phyloP scores from a whole-genome alignment of 2,888 invertebrate species.

The Heteromurus nitidus region DNA sequence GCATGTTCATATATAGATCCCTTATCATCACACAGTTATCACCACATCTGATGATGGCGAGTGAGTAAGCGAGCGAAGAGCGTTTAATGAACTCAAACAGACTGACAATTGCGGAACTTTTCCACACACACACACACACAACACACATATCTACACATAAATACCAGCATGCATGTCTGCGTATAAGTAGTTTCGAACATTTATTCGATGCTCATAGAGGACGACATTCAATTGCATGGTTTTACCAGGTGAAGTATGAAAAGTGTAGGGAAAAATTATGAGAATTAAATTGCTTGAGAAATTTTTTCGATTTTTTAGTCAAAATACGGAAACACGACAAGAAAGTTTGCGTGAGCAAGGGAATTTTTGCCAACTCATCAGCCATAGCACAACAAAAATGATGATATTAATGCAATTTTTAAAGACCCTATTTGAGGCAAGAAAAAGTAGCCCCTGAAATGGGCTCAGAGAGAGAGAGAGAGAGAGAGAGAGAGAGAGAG shows the following conservation, averaged over 20 bases:
- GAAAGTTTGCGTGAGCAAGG: slow-evolving; percentile 54
- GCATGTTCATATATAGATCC: slow-evolving; percentile 36
- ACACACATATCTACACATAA: background rate
- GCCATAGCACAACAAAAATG: background rate
- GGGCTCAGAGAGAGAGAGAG: slow-evolving; percentile 29
- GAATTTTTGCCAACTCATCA: slow-evolving; percentile 64
- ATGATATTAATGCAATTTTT: slow-evolving; percentile 57
- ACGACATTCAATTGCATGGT: no score
- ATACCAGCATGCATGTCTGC: background rate
- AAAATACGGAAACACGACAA: slow-evolving; percentile 62
- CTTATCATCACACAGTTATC: slow-evolving; percentile 57
- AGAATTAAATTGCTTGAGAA: slow-evolving; percentile 62
- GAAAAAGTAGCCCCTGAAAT: slow-evolving; percentile 53
- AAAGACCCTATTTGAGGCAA: slow-evolving; percentile 42
- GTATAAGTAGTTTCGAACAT: no score
- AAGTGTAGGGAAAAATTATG: slow-evolving; percentile 50
- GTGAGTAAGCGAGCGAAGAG: slow-evolving; percentile 27
- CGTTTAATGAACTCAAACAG: slow-evolving; percentile 63
- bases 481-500: background rate
- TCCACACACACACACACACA: background rate
- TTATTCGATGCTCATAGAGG: no score
- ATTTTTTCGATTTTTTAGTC: slow-evolving; percentile 55
- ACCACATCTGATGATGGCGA: slow-evolving; percentile 23
- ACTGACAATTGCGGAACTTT: slow-evolving; percentile 55
- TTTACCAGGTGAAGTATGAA: background rate